Percentiles rank a stretch among this genome's conserved stretches.
Conservation (phyloP, 2,888 invertebrate species). For the Mesorhabditis sp. region DNA sequence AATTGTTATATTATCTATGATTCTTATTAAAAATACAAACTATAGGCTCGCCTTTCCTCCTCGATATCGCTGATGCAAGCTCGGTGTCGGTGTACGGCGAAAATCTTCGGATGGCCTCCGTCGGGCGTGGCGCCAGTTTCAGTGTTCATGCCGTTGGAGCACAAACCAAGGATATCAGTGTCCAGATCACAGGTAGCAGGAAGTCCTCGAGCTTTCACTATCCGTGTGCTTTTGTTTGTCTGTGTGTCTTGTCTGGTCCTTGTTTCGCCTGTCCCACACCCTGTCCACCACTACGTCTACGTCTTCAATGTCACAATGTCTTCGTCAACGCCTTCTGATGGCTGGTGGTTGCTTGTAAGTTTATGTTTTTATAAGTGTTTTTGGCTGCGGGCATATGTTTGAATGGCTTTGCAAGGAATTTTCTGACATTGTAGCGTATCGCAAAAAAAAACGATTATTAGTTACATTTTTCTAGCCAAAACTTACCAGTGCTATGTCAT, state of each 20-base stretch:
- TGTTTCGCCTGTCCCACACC: not conserved
- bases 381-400: not conserved
- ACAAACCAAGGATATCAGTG: slow-evolving; percentile 58
- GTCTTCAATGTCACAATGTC: not conserved
- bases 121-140: slow-evolving; percentile 67
- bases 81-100: slow-evolving; percentile 66
- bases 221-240: slow-evolving; percentile 8
- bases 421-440: not conserved
- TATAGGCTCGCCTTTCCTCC: slow-evolving; percentile 59
- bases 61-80: slow-evolving; percentile 61
- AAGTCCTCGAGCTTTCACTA: not conserved
- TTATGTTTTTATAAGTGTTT: slow-evolving; percentile 6
- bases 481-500: no score
- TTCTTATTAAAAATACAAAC: not conserved
- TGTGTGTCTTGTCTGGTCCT: not conserved
- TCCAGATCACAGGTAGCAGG: slow-evolving; percentile 59
- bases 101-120: slow-evolving; percentile 65
- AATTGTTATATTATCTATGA: not conserved
- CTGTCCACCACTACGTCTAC: not conserved
- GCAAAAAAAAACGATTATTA: no score
- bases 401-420: not conserved
- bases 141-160: slow-evolving; percentile 63
- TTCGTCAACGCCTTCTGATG: not conserved
- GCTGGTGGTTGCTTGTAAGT: not conserved
- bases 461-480: no score